phyloP scores from a whole-genome alignment of 2,888 invertebrate genomes.

The Eutolmus rufibarbis region DNA sequence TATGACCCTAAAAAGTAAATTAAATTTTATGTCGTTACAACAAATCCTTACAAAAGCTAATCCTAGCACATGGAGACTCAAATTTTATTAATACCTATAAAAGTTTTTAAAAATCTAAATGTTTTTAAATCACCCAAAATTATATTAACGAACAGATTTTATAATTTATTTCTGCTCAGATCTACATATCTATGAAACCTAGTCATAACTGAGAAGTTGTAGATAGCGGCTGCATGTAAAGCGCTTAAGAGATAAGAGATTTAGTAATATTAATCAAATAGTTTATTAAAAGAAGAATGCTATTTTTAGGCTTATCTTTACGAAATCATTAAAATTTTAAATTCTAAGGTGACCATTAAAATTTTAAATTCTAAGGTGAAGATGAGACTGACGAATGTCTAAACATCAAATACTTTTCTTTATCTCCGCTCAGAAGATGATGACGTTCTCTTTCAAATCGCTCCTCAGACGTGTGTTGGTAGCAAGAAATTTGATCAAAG shows the following conservation, averaged over 20 bases:
- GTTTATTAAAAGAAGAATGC: neutral
- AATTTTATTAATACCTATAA: neutral
- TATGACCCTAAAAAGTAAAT: neutral
- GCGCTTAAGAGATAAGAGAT: neutral
- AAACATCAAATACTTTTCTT: neutral
- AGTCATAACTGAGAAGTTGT: neutral
- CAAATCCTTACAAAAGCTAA: neutral
- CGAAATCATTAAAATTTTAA: neutral
- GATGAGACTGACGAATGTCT: no score
- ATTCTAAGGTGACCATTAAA: neutral
- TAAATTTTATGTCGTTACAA: neutral
- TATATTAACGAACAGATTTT: neutral
- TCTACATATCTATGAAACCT: neutral
- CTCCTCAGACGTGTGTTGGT: neutral
- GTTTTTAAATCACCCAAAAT: neutral
- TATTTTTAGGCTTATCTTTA: neutral
- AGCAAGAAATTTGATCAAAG: constrained; percentile 11
- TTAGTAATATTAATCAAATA: neutral
- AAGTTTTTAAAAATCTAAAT: neutral
- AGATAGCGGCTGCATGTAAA: neutral
- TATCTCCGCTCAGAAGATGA: neutral
- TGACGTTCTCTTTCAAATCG: neutral
- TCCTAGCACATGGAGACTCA: neutral
- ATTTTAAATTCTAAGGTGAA: neutral
- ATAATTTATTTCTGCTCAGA: neutral